These are phyloP conservation scores for Phalacrocorax carbo DNA, from an alignment of 2,113 vertebrate species.

Conservation along the genomic window DNA sequence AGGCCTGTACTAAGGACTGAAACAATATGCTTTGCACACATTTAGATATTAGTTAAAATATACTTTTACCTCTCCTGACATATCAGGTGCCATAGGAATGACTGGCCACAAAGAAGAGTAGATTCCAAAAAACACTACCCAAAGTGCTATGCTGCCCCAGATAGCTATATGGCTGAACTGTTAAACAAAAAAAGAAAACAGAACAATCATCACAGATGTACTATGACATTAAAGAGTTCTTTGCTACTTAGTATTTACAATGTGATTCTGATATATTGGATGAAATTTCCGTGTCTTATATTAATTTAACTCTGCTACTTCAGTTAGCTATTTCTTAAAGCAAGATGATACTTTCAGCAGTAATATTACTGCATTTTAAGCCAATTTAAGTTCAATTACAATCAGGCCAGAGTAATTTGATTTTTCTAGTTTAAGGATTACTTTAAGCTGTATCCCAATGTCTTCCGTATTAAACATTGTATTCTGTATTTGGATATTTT, in stretches of 20 bases:
- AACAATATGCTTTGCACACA: not conserved
- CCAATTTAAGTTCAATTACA: not conserved
- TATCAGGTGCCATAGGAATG: constrained; percentile 94
- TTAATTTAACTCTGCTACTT: not conserved
- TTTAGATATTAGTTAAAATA: not conserved
- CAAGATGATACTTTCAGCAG: not conserved
- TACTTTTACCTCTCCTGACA: constrained; percentile 95
- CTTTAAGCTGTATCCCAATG: not conserved
- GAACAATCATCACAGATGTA: not conserved
- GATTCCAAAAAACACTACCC: constrained; percentile 95
- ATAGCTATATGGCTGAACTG: constrained; percentile 99
- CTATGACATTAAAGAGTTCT: not conserved
- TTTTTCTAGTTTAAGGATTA: not conserved
- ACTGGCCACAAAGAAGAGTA: constrained; percentile 96
- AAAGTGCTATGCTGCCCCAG: constrained; percentile 96
- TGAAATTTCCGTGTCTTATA: not conserved
- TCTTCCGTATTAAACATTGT: not conserved
- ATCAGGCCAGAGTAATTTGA: not conserved
- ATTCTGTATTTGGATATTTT: not conserved
- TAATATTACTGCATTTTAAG: not conserved
- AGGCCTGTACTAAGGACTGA: not conserved
- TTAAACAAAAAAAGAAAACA: not conserved
- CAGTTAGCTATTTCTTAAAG: not conserved
- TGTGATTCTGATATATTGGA: not conserved
- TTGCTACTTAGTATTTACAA: not conserved